Evolutionary conservation across 1,140 invertebrate species (phyloP), one percentile per base, ranked within the genome.

Genomic region (Ceratitis capitata): DNA sequence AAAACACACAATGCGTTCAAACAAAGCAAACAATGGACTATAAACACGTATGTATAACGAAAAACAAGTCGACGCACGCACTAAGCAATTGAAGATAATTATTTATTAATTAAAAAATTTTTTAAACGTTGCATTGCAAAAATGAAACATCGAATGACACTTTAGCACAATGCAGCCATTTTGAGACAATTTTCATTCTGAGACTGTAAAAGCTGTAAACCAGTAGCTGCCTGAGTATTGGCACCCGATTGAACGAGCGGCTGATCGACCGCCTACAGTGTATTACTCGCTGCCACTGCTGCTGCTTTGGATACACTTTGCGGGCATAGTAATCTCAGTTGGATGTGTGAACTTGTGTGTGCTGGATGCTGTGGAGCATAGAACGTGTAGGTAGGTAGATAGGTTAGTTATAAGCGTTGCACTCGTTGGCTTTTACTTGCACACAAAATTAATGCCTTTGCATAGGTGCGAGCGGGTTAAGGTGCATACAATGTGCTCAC

Each of bases 121-220:
- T 39, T 29, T 69, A 23, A n/a, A 16, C 3, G 61, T 32, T 35
- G 12, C 29, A 29, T 69, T 3, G 32, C 32, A 69, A 69, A 69
- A n/a, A 69, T 69, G 35, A 35, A 39, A 39, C 61, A 16, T 69
- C 61, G 61, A 69, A 32, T 32, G 39, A 19, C 61, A 69, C 61
- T 69, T 69, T 56, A 35, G 61, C 6, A n/a, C n/a, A n/a, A 69
- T 69, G 19, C 61, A 69, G 61, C 61, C 61, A 69, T 69, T 69
- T 69, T 69, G 61, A 69, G 61, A 16, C 32, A 19, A 14, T 35
- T 12, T 32, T 35, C 19, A 35, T 35, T 29, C 35, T 32, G 32
- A 32, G 29, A 69, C 61, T 35, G 35, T 69, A 19, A n/a, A n/a
- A n/a, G n/a, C n/a, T n/a, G n/a, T n/a, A n/a, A n/a, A n/a, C n/a